Conservation (phyloP, 2,797 vertebrate species). For the Hapalemur alaotrensis region DNA sequence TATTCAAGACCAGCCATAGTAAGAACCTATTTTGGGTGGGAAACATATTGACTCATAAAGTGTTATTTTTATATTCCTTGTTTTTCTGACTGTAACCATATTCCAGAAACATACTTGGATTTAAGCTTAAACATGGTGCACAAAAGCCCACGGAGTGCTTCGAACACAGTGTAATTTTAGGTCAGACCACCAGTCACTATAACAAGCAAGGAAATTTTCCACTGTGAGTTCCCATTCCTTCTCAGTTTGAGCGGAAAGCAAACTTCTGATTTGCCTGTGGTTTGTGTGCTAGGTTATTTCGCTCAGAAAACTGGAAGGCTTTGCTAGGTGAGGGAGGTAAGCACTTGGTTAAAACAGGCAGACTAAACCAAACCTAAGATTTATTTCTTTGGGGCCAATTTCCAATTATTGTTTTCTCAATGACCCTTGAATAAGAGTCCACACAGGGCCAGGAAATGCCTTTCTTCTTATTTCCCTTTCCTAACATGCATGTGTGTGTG, state of each 20-base stretch:
- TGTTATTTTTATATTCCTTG: slow-evolving; percentile 63
- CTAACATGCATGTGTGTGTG: not conserved
- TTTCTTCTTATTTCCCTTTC: not conserved
- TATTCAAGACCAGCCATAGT: not conserved
- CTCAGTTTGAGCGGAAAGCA: not conserved
- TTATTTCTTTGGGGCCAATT: not conserved
- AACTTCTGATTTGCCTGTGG: not conserved
- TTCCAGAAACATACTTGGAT: slow-evolving; percentile 63
- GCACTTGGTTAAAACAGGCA: not conserved
- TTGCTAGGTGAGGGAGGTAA: not conserved
- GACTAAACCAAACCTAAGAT: not conserved
- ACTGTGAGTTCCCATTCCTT: not conserved
- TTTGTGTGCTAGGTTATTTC: slow-evolving; percentile 27
- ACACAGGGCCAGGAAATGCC: not conserved
- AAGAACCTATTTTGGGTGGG: slow-evolving; percentile 27
- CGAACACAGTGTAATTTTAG: slow-evolving; percentile 26
- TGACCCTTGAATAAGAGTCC: not conserved
- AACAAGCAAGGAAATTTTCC: slow-evolving; percentile 15
- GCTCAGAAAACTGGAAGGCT: not conserved
- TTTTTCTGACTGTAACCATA: slow-evolving; percentile 56
- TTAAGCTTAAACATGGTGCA: slow-evolving; percentile 20
- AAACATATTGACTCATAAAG: slow-evolving; percentile 41
- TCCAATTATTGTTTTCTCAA: not conserved
- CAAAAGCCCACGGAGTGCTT: slow-evolving; percentile 18
- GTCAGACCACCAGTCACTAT: not conserved